Conservation (phyloP, 2,888 invertebrate species). For the Sinhomidia bicolor region DNA sequence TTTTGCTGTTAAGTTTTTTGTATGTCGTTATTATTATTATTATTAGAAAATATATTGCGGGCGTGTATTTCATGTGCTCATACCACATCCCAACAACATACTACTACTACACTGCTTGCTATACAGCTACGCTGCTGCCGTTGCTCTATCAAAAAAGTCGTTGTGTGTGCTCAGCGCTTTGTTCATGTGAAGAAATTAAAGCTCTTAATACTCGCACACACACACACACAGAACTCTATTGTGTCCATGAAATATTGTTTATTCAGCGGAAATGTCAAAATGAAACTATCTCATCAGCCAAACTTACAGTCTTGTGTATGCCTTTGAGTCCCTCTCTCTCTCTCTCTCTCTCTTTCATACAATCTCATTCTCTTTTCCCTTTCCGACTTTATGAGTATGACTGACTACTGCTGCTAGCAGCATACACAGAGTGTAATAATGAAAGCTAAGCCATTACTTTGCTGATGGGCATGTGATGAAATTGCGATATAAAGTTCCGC, state of each 20-base stretch:
- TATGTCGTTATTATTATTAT: background rate
- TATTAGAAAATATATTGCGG: background rate
- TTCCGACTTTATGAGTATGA: slow-evolving; percentile 21
- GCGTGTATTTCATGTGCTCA: background rate
- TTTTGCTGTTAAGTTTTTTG: background rate
- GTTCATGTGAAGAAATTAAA: slow-evolving; percentile 60
- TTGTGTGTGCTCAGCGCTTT: slow-evolving; percentile 24
- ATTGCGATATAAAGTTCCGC: slow-evolving; percentile 22
- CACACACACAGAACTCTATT: slow-evolving; percentile 46
- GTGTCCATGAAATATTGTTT: slow-evolving; percentile 66
- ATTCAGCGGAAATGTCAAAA: slow-evolving; percentile 71
- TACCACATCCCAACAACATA: no score
- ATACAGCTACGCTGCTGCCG: no score
- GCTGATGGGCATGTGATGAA: slow-evolving; percentile 54
- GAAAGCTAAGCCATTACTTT: slow-evolving; percentile 48
- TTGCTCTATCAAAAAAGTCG: background rate
- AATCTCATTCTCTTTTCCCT: no score
- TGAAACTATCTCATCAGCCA: slow-evolving; percentile 66
- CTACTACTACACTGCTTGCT: background rate
- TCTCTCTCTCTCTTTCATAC: slow-evolving; percentile 6
- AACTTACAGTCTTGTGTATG: background rate
- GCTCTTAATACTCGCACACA: slow-evolving; percentile 51
- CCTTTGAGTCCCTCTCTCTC: background rate
- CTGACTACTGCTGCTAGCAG: no score
- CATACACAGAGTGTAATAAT: slow-evolving; percentile 29